These are phyloP conservation scores for Prionailurus viverrinus DNA, from an alignment of 2,113 vertebrate genomes.

Conservation along the genomic window DNA sequence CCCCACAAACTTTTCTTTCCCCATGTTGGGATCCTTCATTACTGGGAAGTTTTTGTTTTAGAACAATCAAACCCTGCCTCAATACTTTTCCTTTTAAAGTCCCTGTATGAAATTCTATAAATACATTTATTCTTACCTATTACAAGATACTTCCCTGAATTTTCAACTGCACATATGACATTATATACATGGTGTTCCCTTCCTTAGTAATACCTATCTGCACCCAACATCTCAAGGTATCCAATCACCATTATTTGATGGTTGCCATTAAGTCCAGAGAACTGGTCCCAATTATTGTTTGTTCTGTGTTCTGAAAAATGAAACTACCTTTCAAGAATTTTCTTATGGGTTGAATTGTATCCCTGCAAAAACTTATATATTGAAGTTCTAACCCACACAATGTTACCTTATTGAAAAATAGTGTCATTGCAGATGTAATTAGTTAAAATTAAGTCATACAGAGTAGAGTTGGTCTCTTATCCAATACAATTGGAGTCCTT, in stretches of 20 bases:
- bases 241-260: background rate
- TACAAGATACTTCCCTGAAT: background rate
- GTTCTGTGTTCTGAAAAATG: background rate
- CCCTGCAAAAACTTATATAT: background rate
- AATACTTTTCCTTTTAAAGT: background rate
- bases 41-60: background rate
- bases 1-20: too few relatives aligned
- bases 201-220: background rate
- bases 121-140: background rate
- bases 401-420: background rate
- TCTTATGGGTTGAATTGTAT: background rate
- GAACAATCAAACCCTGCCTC: background rate
- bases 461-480: background rate
- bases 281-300: background rate
- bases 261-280: background rate
- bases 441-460: background rate
- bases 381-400: background rate
- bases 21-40: background rate
- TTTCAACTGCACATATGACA: background rate
- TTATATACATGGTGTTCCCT: fast-evolving
- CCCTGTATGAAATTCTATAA: background rate
- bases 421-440: background rate
- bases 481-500: background rate
- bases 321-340: background rate
- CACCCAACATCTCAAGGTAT: background rate